Evolutionary conservation across 53 echinoderm and acorn worm genomes (phyloP).

Genomic region (Echinarachnius parma): DNA sequence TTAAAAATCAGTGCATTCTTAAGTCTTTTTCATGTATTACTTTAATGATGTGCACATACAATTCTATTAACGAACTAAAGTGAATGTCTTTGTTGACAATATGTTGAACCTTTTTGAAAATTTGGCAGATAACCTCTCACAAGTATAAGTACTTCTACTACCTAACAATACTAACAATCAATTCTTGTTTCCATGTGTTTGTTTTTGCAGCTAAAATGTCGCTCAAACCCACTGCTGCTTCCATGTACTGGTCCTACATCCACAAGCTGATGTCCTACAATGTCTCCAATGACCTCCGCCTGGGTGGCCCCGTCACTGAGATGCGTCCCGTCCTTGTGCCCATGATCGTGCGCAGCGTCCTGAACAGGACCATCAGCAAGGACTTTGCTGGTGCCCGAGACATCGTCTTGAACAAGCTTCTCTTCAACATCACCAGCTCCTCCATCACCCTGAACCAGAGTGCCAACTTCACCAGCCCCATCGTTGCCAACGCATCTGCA

Average conservation of each 20-base stretch:
- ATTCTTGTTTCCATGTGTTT: neutral
- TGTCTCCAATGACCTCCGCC: slow-evolving; percentile 54
- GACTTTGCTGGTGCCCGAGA: slow-evolving; percentile 48
- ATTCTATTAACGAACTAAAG: no score
- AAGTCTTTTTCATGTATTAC: no score
- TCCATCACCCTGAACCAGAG: slow-evolving; percentile 46
- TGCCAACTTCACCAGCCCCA: slow-evolving; percentile 53
- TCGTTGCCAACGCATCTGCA: slow-evolving; percentile 54
- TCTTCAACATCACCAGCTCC: slow-evolving; percentile 56
- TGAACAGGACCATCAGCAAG: slow-evolving; percentile 50
- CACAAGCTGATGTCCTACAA: slow-evolving; percentile 57
- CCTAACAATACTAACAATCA: slow-evolving; percentile 3
- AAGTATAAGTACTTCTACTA: no score
- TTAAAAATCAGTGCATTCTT: no score
- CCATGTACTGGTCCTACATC: slow-evolving; percentile 60
- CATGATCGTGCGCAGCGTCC: slow-evolving; percentile 44
- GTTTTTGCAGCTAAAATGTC: slow-evolving; percentile 55
- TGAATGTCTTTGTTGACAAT: no score
- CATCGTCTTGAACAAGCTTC: slow-evolving; percentile 29
- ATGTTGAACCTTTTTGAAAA: no score
- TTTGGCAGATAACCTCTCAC: no score
- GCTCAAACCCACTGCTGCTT: slow-evolving; percentile 58
- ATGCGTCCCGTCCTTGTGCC: slow-evolving; percentile 47
- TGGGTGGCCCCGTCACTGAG: slow-evolving; percentile 71
- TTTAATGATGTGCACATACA: no score